Percentiles rank a stretch among this genome's conserved stretches.
These are phyloP conservation scores for Cosmia pyralina DNA, from an alignment of 2,888 invertebrate species.

Conservation along the genomic window DNA sequence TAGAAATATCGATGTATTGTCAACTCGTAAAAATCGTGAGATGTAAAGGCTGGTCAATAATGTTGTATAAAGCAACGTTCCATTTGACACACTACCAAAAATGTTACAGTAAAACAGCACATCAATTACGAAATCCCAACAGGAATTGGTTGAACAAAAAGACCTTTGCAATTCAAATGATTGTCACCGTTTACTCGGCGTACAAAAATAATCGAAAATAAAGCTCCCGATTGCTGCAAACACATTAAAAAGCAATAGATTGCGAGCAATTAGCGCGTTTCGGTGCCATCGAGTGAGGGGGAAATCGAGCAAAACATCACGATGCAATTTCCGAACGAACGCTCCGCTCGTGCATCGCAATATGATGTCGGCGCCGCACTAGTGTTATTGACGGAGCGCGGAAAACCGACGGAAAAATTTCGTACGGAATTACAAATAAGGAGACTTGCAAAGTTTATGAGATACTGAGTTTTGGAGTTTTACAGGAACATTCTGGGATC, in stretches of 20 bases:
- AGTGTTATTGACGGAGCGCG: conserved; percentile 41
- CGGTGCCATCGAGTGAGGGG: conserved; percentile 57
- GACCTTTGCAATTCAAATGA: conserved; percentile 65
- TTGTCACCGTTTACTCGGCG: conserved; percentile 65
- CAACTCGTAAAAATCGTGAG: not conserved
- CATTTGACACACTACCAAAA: not conserved
- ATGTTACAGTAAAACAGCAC: conserved; percentile 17
- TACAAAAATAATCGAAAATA: conserved; percentile 72
- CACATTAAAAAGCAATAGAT: conserved; percentile 85
- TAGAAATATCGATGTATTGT: not conserved
- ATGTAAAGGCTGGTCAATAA: not conserved
- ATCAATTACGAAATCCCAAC: conserved; percentile 47
- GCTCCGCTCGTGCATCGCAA: conserved; percentile 56
- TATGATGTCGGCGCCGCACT: conserved; percentile 54
- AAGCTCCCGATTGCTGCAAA: conserved; percentile 74
- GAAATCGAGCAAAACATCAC: conserved; percentile 71
- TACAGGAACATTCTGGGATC: conserved; percentile 18
- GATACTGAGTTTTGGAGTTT: conserved; percentile 22
- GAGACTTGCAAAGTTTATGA: conserved; percentile 29
- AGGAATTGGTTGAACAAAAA: conserved; percentile 37
- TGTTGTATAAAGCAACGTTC: not conserved
- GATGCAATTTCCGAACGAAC: conserved; percentile 77
- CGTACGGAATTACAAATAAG: conserved; percentile 34
- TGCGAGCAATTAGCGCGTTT: conserved; percentile 82
- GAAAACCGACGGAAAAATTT: conserved; percentile 35